Evolutionary conservation across 2,888 invertebrate genomes (phyloP), one percentile per base, ranked within the genome.

Genomic region (Thalpophila matura): DNA sequence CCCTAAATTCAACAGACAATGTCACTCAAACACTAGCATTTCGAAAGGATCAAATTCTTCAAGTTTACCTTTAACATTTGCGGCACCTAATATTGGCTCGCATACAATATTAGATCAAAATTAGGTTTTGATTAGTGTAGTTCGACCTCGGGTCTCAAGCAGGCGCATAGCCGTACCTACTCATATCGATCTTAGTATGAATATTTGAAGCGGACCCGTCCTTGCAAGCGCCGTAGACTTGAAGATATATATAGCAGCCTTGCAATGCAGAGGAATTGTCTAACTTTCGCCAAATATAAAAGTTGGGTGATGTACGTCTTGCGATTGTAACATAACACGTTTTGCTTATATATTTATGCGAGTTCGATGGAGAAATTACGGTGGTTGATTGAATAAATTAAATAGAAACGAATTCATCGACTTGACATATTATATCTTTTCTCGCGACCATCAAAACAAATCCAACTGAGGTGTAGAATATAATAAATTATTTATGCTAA

Each of bases 131-230:
- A 93, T 93, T 93, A 91, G 88, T 88, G 77, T 83, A 83, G 85
- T 82, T 82, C 85, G 89, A 88, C 88, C 87, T 89, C 88, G 89
- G 81, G 85, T 65, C 78, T 81, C 84, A 83, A 83, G 86, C 85
- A 82, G 82, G 86, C 89, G 89, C 88, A 91, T 88, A 83, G 81
- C 76, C 76, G 80, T 83, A 84, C 80, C 81, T 81, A 85, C 86
- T 87, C 86, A 88, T 91, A 94, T 94, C 93, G 94, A 94, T 93
- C 91, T 89, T 63, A 77, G 84, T 87, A 94, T 94, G 93, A 94
- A 94, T 94, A 94, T 94, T 94, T 94, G 89, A 94, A 89, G 83
- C 67, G 81, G 71, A 68, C 77, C 86, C 90, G 92, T 90, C 92
- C 93, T 93, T 92, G 92, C 87, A 86, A 71, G 84, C 81, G 75